Evolutionary conservation across 1,140 invertebrate species (phyloP).

Genomic region (Scylla paramamosain): DNA sequence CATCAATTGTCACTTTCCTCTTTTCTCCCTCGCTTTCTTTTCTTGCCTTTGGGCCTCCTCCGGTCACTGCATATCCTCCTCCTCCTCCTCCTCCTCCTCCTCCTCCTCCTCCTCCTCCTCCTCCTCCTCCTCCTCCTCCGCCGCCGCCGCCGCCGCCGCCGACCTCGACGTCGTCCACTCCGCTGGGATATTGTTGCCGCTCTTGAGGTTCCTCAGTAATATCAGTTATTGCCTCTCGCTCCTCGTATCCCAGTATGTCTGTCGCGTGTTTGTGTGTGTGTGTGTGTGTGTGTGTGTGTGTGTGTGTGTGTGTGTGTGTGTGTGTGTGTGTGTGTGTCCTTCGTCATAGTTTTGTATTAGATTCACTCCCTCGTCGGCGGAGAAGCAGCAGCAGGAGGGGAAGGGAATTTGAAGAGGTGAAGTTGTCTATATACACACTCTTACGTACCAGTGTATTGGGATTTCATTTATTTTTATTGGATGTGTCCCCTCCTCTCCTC

Average conservation of each 20-base stretch:
- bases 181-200: not conserved
- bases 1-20: no score
- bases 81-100: not conserved
- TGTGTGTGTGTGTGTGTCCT: constrained; percentile 11
- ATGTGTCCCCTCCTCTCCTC: no score
- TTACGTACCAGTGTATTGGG: not conserved
- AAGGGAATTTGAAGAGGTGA: not conserved
- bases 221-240: not conserved
- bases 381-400: not conserved
- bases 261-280: not conserved
- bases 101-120: not conserved
- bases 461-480: not conserved
- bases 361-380: not conserved
- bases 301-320: constrained; percentile 12
- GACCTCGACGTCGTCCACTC: not conserved
- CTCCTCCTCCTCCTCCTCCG: not conserved
- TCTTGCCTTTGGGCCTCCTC: no score
- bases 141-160: no score
- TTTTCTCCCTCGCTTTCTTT: no score
- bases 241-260: not conserved
- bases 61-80: no score
- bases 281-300: constrained; percentile 20
- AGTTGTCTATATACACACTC: no score
- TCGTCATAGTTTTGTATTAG: not conserved
- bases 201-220: not conserved